Percentiles rank a stretch among this genome's conserved stretches.
Evolutionary conservation across 1,140 invertebrate genomes (phyloP).

Genomic region (Schlechtendalia chinensis): DNA sequence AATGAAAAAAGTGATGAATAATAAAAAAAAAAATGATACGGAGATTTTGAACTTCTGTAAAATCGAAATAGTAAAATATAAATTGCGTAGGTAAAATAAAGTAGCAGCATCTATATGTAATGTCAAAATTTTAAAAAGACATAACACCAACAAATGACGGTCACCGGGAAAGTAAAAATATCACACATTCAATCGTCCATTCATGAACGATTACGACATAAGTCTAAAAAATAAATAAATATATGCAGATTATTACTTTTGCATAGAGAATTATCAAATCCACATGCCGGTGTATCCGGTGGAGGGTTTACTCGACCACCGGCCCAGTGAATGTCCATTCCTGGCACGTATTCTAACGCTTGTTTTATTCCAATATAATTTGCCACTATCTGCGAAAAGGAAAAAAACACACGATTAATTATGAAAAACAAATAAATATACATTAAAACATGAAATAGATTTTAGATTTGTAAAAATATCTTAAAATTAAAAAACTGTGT

Average conservation of each 20-base stretch:
- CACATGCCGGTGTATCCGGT: conserved; percentile 82
- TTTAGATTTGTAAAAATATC: neutral
- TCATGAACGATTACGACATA: neutral
- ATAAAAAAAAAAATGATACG: neutral
- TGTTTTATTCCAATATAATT: conserved; percentile 78
- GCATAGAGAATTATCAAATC: conserved; percentile 88
- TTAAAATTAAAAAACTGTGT: too few species aligned
- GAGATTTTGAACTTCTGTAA: neutral
- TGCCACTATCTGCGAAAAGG: conserved; percentile 72
- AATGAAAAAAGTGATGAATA: neutral
- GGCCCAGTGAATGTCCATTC: conserved; percentile 82
- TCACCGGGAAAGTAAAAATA: neutral
- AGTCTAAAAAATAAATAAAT: neutral
- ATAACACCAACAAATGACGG: neutral
- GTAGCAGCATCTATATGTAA: neutral
- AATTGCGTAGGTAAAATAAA: neutral
- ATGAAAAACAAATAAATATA: neutral
- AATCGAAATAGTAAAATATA: neutral
- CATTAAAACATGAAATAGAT: too few species aligned
- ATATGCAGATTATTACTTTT: conserved; percentile 56
- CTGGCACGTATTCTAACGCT: conserved; percentile 68
- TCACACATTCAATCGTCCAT: neutral
- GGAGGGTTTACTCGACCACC: conserved; percentile 72
- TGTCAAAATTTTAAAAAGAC: neutral
- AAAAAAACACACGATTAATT: neutral